A percentile compares a stretch with the other conserved stretches of the same genome.
Conservation (phyloP, 2,888 invertebrate genomes). For the Arctia plantaginis region DNA sequence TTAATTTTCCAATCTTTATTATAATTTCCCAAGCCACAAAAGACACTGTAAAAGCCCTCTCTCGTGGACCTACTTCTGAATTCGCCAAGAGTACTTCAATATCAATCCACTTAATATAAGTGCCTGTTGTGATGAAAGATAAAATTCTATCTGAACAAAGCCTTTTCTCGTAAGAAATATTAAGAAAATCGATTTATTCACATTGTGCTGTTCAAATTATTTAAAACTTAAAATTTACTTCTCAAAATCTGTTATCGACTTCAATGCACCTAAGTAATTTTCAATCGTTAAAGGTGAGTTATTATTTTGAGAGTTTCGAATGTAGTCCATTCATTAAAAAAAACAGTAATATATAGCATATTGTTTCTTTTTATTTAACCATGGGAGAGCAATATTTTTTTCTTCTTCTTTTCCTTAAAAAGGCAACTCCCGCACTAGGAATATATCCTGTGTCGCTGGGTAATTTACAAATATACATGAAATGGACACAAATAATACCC, state of each 20-base stretch:
- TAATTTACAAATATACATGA: too few relatives aligned
- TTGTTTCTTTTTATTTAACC: too few relatives aligned
- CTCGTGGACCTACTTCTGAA: conserved; percentile 5
- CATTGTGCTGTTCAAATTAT: background rate
- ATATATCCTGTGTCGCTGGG: too few relatives aligned
- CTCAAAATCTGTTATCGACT: background rate
- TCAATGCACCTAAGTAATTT: background rate
- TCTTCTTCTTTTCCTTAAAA: too few relatives aligned
- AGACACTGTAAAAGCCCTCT: conserved; percentile 3
- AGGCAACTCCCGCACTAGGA: too few relatives aligned
- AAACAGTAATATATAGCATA: too few relatives aligned
- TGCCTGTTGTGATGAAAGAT: conserved; percentile 16
- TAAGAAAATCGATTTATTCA: background rate
- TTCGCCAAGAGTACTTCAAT: conserved; percentile 28
- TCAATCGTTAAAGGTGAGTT: too few relatives aligned
- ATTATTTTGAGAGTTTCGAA: too few relatives aligned
- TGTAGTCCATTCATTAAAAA: too few relatives aligned
- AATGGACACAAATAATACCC: too few relatives aligned
- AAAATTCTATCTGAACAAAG: conserved; percentile 4
- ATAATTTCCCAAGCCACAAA: background rate
- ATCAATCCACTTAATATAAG: conserved; percentile 37
- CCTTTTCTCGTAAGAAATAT: conserved; percentile 32
- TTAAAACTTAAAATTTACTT: background rate
- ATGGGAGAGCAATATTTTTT: too few relatives aligned
- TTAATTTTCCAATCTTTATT: background rate